Evolutionary conservation across 2,888 invertebrate genomes (phyloP), one percentile per base, ranked within the genome.

Genomic region (Eupithecia inturbata): DNA sequence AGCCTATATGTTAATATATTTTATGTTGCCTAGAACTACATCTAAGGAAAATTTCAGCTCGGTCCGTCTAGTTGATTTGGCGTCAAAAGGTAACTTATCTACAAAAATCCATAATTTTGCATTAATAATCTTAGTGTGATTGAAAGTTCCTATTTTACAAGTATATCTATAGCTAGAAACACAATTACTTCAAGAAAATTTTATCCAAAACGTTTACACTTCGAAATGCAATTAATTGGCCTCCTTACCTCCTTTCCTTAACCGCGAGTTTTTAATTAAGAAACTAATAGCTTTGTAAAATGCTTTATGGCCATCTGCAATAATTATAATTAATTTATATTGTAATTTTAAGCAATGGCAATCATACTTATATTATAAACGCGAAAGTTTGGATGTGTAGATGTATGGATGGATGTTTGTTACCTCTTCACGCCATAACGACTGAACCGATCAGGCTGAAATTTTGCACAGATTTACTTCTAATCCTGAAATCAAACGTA

Each of bases 251-350:
- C 39, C 26, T 66, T 62, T 62, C 19, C 66, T 36, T 39, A 66
- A 41, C 36, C 66, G 45, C 67, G 45, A 19, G 49, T 22, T 69
- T 75, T 60, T 70, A 60, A 72, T 75, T 70, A 63, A 41, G 49
- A 72, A 72, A 69, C 67, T 76, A 73, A 66, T 81, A 78, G 80
- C 71, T 75, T 82, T 81, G 81, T 82, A 82, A 83, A 84, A 85
- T 36, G 85, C 83, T 85, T 85, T 80, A 80, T 78, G 80, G 81
- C 82, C 78, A 76, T 80, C 73, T 76, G 80, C 82, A 82, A 85
- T 76, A 68, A 78, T 80, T 82, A 82, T 77, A 84, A 83, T 78
- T 75, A 79, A 81, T 82, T 82, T 79, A 78, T 78, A 75, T 57
- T 80, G 78, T 80, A 79, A 80, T 79, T 79, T 73, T 76, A 73